phyloP scores from a whole-genome alignment of 2,113 vertebrate genomes.

The Dunckerocampus dactyliophorus region DNA sequence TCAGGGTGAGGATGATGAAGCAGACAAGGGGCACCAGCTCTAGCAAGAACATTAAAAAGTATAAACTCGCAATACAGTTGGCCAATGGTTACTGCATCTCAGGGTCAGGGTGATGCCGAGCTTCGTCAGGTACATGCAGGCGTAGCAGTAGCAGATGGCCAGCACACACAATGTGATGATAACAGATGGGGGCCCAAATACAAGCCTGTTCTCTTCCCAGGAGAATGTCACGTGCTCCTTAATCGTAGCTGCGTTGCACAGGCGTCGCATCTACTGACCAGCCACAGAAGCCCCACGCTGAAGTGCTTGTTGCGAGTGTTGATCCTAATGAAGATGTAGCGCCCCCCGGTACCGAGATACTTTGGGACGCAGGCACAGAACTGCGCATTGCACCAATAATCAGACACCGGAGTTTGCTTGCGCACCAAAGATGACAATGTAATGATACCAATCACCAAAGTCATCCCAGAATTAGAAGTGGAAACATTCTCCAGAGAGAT shows the following conservation, averaged over 20 bases:
- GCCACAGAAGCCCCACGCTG: neutral
- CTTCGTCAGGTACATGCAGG: constrained; percentile 8
- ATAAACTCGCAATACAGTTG: constrained; percentile 5
- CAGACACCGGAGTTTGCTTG: neutral
- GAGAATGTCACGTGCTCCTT: constrained; percentile 2
- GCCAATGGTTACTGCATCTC: neutral
- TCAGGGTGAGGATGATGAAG: neutral
- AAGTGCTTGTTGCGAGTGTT: neutral
- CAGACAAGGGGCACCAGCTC: neutral
- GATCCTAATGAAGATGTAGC: constrained; percentile 16
- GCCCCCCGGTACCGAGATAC: constrained; percentile 3
- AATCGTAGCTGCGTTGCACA: constrained; percentile 1
- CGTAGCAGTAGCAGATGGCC: constrained; percentile 23
- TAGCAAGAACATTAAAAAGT: constrained; percentile 6
- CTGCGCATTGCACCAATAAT: neutral
- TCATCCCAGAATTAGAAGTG: neutral
- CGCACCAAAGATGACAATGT: neutral
- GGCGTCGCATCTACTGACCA: neutral
- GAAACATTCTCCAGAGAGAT: constrained; percentile 3
- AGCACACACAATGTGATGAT: constrained; percentile 2
- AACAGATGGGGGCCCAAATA: constrained; percentile 9
- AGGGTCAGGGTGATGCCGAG: constrained; percentile 1
- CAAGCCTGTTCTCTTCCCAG: neutral
- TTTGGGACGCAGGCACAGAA: neutral
- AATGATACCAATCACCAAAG: neutral